A percentile compares a stretch with the other conserved stretches of the same genome.
phyloP scores from a whole-genome alignment of 2,113 vertebrate genomes.

The Pluvialis apricaria region DNA sequence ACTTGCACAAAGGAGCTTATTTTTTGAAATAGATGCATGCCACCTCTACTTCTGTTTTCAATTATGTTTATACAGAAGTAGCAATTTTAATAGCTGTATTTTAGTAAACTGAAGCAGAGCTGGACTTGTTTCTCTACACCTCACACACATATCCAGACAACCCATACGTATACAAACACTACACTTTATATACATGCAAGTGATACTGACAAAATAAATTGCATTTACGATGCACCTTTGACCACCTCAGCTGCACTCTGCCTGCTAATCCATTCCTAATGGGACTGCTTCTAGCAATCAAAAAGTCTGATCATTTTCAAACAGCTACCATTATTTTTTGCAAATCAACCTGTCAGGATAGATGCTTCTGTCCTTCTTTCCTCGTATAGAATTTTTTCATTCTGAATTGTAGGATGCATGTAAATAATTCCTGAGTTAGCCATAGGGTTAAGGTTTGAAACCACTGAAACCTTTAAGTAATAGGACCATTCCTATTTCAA shows the following conservation, averaged over 20 bases:
- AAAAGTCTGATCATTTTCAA: not conserved
- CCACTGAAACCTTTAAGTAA: not conserved
- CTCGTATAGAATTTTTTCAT: not conserved
- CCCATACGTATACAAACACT: not conserved
- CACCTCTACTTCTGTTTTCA: not conserved
- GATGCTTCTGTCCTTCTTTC: not conserved
- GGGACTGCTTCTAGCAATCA: not conserved
- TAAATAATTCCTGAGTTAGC: not conserved
- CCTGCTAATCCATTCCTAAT: conserved; percentile 15
- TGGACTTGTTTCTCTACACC: not conserved
- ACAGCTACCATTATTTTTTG: not conserved
- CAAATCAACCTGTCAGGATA: not conserved
- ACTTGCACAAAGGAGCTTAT: not conserved
- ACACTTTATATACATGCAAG: not conserved
- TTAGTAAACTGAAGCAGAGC: not conserved
- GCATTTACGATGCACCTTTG: not conserved
- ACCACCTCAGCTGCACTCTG: not conserved
- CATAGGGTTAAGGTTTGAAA: not conserved
- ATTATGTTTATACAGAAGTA: not conserved
- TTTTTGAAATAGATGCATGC: not conserved
- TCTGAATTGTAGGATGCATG: not conserved
- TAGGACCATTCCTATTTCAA: not conserved
- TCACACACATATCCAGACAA: not conserved
- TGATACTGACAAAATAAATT: not conserved
- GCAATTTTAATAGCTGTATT: not conserved